Evolutionary conservation across 1,140 invertebrate genomes (phyloP).

Genomic region (Leptinotarsa defecta): DNA sequence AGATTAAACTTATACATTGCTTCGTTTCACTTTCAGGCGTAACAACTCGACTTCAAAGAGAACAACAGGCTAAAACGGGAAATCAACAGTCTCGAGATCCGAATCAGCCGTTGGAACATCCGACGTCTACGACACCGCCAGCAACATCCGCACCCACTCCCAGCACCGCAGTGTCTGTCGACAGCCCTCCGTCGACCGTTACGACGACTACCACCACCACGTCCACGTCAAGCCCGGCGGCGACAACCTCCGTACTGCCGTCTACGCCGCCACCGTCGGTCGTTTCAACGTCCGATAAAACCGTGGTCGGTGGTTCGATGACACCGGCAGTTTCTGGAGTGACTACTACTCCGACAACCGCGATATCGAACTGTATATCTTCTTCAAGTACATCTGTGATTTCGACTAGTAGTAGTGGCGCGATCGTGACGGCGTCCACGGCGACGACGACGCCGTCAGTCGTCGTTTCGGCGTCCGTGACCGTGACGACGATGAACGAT

Average conservation of each 20-base stretch:
- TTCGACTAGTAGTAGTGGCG: slow-evolving; percentile 17
- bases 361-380: slow-evolving; percentile 34
- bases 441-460: background rate
- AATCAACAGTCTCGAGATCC: slow-evolving; percentile 49
- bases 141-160: slow-evolving; percentile 39
- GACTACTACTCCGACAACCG: slow-evolving; percentile 30
- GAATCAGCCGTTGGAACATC: slow-evolving; percentile 46
- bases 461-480: slow-evolving; percentile 19
- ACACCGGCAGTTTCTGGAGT: slow-evolving; percentile 24
- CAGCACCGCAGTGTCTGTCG: slow-evolving; percentile 51
- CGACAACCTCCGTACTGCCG: slow-evolving; percentile 42
- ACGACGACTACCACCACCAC: slow-evolving; percentile 38
- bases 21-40: slow-evolving; percentile 57
- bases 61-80: slow-evolving; percentile 72
- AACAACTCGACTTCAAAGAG: slow-evolving; percentile 77
- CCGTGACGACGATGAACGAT: slow-evolving; percentile 2
- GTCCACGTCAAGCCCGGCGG: slow-evolving; percentile 46
- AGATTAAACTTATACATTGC: background rate
- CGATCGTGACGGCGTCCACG: background rate
- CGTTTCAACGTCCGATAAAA: slow-evolving; percentile 27
- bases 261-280: slow-evolving; percentile 44
- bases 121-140: slow-evolving; percentile 27
- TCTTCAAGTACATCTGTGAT: slow-evolving; percentile 25
- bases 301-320: background rate
- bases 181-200: slow-evolving; percentile 45